Conservation (phyloP, 2,888 invertebrate species). For the Drosophila setosimentum region DNA sequence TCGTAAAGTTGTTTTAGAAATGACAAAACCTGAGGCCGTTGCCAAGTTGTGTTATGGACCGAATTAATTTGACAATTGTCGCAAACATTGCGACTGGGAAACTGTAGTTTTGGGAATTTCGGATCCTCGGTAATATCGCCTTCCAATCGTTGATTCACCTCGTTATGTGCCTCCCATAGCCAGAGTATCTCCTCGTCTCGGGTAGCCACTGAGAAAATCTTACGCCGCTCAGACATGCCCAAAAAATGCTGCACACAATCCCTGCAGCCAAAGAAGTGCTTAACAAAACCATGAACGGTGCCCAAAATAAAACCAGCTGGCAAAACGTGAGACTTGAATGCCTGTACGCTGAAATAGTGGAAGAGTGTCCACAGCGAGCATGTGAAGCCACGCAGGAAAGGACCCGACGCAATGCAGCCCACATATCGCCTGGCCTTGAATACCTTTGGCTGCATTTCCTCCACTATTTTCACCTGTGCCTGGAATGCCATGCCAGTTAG, state of each 20-base stretch:
- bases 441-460: slow-evolving; percentile 28
- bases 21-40: slow-evolving; percentile 26
- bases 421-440: slow-evolving; percentile 90
- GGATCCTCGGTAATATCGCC: slow-evolving; percentile 96
- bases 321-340: slow-evolving; percentile 32
- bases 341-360: slow-evolving; percentile 94
- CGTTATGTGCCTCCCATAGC: slow-evolving; percentile 97
- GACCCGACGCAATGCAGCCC: slow-evolving; percentile 92
- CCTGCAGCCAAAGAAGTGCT: slow-evolving; percentile 94
- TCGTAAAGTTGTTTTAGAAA: slow-evolving; percentile 55
- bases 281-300: slow-evolving; percentile 61
- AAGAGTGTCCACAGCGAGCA: slow-evolving; percentile 97
- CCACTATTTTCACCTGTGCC: slow-evolving; percentile 25
- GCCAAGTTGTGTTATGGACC: slow-evolving; percentile 19
- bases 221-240: slow-evolving; percentile 73
- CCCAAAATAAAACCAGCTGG: slow-evolving; percentile 38
- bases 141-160: slow-evolving; percentile 93
- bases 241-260: slow-evolving; percentile 95
- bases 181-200: slow-evolving; percentile 91
- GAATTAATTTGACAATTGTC: slow-evolving; percentile 18
- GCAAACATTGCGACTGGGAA: slow-evolving; percentile 37
- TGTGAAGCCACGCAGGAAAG: slow-evolving; percentile 92
- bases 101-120: slow-evolving; percentile 77
- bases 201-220: slow-evolving; percentile 17
- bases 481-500: slow-evolving; percentile 50